Evolutionary conservation across 2,888 invertebrate genomes (phyloP).

Genomic region (Tinea pellionella): DNA sequence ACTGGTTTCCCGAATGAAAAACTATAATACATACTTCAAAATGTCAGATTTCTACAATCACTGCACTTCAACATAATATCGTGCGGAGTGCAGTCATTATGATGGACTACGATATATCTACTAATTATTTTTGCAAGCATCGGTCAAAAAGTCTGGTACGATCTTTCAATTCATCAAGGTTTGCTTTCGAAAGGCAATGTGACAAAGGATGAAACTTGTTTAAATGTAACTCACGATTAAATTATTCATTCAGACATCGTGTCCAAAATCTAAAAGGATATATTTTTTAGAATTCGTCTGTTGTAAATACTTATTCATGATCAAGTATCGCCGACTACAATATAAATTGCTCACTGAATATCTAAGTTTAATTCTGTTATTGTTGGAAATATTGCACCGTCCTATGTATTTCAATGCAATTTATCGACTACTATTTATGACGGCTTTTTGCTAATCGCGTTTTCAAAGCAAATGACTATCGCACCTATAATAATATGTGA

Average conservation of each 20-base stretch:
- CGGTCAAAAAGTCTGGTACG: neutral
- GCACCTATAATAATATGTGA: conserved; percentile 11
- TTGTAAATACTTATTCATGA: neutral
- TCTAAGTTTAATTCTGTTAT: neutral
- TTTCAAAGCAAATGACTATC: conserved; percentile 12
- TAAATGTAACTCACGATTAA: neutral
- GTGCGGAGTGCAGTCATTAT: too few relatives aligned
- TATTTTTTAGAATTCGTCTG: neutral
- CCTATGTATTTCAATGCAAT: neutral
- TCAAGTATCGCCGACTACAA: neutral
- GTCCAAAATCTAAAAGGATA: neutral
- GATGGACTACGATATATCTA: too few relatives aligned
- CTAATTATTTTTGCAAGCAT: neutral
- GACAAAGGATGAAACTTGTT: neutral
- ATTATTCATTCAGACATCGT: neutral
- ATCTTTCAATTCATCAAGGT: neutral
- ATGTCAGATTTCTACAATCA: too few relatives aligned
- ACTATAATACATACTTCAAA: too few relatives aligned
- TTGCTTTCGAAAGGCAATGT: neutral
- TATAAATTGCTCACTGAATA: neutral
- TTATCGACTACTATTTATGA: conserved; percentile 12
- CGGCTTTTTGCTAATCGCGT: conserved; percentile 12
- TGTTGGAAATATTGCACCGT: neutral
- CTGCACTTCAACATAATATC: too few relatives aligned
- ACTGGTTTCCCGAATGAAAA: too few relatives aligned